Percentiles rank a stretch among this genome's conserved stretches.
These are phyloP conservation scores for Tortrix viridana DNA, from an alignment of 2,888 invertebrate genomes.

Conservation along the genomic window DNA sequence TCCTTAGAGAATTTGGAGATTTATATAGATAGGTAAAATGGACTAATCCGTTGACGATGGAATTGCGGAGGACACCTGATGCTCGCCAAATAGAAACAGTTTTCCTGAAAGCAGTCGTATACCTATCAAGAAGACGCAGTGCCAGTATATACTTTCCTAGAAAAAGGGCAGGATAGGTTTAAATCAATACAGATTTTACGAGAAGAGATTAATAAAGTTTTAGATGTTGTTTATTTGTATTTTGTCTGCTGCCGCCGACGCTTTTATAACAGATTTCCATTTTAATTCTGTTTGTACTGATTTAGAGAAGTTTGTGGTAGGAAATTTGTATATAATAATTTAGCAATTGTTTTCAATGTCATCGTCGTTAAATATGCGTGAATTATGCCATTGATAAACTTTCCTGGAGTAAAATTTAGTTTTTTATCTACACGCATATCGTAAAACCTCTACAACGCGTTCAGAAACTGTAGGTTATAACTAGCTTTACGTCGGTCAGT, in stretches of 20 bases:
- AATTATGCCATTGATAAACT: no score
- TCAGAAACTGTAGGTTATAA: no score
- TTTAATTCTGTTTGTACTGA: constrained; percentile 22
- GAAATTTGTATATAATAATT: constrained; percentile 6
- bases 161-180: constrained; percentile 7
- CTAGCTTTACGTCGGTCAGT: no score
- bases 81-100: constrained; percentile 67
- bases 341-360: not conserved
- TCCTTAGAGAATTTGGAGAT: constrained; percentile 52
- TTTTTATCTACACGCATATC: no score
- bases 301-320: constrained; percentile 7
- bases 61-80: constrained; percentile 75
- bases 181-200: constrained; percentile 10
- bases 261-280: constrained; percentile 19
- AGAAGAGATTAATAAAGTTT: constrained; percentile 17
- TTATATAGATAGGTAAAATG: constrained; percentile 71
- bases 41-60: constrained; percentile 76
- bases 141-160: constrained; percentile 12
- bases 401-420: no score
- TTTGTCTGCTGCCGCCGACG: constrained; percentile 8
- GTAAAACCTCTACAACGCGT: no score
- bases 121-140: constrained; percentile 15
- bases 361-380: not conserved
- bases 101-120: constrained; percentile 45
- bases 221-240: constrained; percentile 18